Evolutionary conservation across 1,140 invertebrate species (phyloP), one percentile per base, ranked within the genome.

Genomic region (Papilio aristodemus): DNA sequence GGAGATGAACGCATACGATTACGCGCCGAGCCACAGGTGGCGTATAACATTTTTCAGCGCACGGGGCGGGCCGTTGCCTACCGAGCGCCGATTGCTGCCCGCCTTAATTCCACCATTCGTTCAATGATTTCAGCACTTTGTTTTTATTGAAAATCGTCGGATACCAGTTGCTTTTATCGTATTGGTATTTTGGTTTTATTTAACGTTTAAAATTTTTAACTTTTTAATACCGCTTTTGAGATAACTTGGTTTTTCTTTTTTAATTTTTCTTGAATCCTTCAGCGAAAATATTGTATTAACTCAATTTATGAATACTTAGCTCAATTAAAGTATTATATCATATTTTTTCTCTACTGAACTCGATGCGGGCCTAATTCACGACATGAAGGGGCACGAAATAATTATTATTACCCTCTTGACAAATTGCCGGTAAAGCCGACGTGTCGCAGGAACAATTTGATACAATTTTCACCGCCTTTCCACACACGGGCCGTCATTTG

Each of bases 1-100:
- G 75, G 78, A 87, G 86, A 91, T 91, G 87, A 90, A 88, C 84
- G 87, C 89, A 91, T 89, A 89, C 89, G 89, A 87, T 88, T 87
- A 88, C 78, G 72, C 78, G 67, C 68, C 27, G 58, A 73, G 80
- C 89, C 81, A 91, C 89, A 91, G 89, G 87, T 90, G 89, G 89
- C 81, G 85, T 76, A 89, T 90, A 86, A 90, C 86, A 89, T 91
- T 91, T 91, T 91, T 91, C 85, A 85, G 78, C 27, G 22, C 27
- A 64, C 72, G 76, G 81, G 72, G 67, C 79, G 84, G 78, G 76
- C 80, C 76, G 80, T 76, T 74, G 79, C 69, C 69, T 54, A 11
- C 46, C 70, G 72, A 72, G 59, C 62, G 38, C 77, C 27, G 77
- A 75, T 75, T 70, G 70, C 72, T 67, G 71, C 71, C 73, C 76